Base-by-base conservation (phyloP, 2,888 invertebrate genomes). In the Himalopsyche kuldschensis region DNA sequence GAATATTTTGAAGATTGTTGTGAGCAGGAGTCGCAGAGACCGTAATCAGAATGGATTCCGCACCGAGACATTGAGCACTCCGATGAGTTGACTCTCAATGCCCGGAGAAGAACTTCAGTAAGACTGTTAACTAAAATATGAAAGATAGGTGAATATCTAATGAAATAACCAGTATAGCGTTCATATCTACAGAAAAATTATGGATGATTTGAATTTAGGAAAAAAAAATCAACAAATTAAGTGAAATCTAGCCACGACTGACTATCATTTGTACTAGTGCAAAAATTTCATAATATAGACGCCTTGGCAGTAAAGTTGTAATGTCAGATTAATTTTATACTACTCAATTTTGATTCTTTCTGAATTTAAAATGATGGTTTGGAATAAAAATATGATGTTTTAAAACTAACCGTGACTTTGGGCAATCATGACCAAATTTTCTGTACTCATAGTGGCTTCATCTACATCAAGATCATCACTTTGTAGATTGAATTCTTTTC, bases 401-500 rank as follows among this genome's bases (percentile, higher is more conserved):
- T 3, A 63, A 69, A 32, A 46, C 77, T 81, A 30, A 91, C 92
- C 91, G 87, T 92, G 92, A 82, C 90, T 89, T 78, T 91, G 90
- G 79, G 92, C 92, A 0, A 90, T 91, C 0, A 92, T 87, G 8
- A 92, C 85, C 79, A 92, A 88, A 10, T 84, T 47, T 17, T 86
- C 79, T 4, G 78, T 76, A 46, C 69, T 69, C 69, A 69, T 69
- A 27, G 69, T 27, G 27, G 69, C 69, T 31, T 35, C 75, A 31
- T 75, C 75, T 24, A 24, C 5, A 24, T 69, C 69, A 4, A 69
- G 30, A 69, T 69, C 69, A 24, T 69, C 69, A 41, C 15, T 41
- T 11, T 30, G 69, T 69, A 11, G 30, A 15, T 24, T 69, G 27
- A 10, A 69, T 69, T 69, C 69, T 27, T 69, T 69, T 69, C 69